Percentiles rank a stretch among this genome's conserved stretches.
Conservation (phyloP, 2,888 invertebrate genomes). For the Stenodema calcarata region DNA sequence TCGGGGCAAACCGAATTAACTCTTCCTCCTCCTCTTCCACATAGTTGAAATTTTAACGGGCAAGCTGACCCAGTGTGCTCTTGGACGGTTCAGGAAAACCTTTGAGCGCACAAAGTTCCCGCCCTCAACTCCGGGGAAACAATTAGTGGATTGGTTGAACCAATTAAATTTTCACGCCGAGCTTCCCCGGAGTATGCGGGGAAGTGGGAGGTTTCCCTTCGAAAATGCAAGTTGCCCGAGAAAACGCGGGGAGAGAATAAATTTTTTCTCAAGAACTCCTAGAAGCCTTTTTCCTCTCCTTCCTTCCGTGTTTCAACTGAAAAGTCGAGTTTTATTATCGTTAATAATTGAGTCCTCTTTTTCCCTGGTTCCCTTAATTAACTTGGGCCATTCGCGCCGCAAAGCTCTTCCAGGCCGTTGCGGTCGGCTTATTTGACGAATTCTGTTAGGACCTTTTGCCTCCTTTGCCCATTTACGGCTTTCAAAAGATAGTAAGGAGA, state of each 20-base stretch:
- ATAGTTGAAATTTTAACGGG: neutral
- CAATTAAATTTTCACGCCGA: neutral
- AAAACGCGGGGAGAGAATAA: neutral
- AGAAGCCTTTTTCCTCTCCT: neutral
- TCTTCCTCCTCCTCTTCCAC: neutral
- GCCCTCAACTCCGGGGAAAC: neutral
- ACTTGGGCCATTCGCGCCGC: neutral
- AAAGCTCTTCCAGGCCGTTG: neutral
- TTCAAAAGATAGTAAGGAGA: too few relatives aligned
- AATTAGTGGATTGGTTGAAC: neutral
- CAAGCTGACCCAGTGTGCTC: neutral
- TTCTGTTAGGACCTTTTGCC: neutral
- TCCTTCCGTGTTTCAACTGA: neutral
- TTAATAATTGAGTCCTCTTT: neutral
- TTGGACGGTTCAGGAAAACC: neutral
- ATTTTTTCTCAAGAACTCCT: neutral
- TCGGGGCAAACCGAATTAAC: too few relatives aligned
- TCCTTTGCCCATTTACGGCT: too few relatives aligned
- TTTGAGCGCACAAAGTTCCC: neutral
- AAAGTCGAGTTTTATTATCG: neutral
- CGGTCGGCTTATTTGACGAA: neutral
- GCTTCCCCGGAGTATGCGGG: neutral
- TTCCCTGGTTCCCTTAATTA: neutral
- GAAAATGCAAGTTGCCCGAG: neutral
- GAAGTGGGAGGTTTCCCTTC: neutral